Evolutionary conservation across 2,888 invertebrate species (phyloP), one percentile per base, ranked within the genome.

Genomic region (Volucella inflata): DNA sequence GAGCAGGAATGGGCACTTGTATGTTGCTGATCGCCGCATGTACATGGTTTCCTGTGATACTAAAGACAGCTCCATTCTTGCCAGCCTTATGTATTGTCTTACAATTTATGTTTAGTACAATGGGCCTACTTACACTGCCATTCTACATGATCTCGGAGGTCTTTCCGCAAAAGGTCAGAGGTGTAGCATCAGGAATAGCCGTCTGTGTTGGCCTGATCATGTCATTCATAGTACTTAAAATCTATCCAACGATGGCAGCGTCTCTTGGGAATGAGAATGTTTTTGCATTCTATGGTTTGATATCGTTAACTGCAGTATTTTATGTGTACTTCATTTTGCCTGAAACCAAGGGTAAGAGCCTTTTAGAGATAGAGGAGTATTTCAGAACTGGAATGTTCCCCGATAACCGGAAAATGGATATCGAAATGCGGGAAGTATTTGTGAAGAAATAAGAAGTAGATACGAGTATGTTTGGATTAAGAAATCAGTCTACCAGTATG

Each of bases 81-180:
- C 90, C 92, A 0, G 91, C 89, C 2, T 75, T 89, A 2, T 90
- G 91, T 82, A 91, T 92, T 65, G 88, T 92, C 2, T 81, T 90
- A 2, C 91, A 88, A 89, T 93, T 87, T 92, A 94, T 89, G 89
- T 95, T 70, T 91, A 95, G 90, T 87, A 92, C 91, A 2, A 89
- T 90, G 88, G 91, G 96, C 42, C 88, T 92, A 60, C 80, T 95
- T 9, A 95, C 95, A 1, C 89, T 96, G 78, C 96, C 96, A 0
- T 96, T 96, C 94, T 94, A 95, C 59, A 94, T 96, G 94, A 94
- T 95, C 87, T 95, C 95, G 0, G 96, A 96, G 91, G 93, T 96
- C 0, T 96, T 95, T 89, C 94, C 95, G 0, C 93, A 93, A 1
- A 93, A 93, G 67, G 93, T 93, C 0, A 92, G 95, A n/a, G 95